phyloP scores from a whole-genome alignment of 2,888 invertebrate species.

The Cordilura impudica region DNA sequence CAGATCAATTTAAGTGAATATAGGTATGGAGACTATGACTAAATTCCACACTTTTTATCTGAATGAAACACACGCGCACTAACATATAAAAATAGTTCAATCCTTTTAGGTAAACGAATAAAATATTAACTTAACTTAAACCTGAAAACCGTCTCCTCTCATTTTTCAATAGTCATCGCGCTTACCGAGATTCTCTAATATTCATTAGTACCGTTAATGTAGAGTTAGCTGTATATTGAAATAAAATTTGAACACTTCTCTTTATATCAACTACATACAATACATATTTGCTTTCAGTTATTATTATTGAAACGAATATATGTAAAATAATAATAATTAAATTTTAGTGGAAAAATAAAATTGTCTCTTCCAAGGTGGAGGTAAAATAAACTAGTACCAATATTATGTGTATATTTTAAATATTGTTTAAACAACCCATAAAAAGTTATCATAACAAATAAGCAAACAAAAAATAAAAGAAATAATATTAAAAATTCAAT shows the following conservation, averaged over 20 bases:
- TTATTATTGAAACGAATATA: slow-evolving; percentile 27
- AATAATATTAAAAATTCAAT: slow-evolving; percentile 43
- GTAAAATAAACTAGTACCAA: slow-evolving; percentile 24
- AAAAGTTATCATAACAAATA: slow-evolving; percentile 54
- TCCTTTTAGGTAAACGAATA: no score
- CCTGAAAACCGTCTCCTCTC: no score
- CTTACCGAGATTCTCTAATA: no score
- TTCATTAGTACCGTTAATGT: no score
- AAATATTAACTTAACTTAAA: no score
- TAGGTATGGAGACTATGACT: no score
- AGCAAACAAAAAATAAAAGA: slow-evolving; percentile 3
- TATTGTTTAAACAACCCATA: slow-evolving; percentile 53
- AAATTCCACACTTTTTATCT: no score
- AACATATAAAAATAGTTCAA: no score
- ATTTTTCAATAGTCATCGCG: no score
- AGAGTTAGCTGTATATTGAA: background rate
- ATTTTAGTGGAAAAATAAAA: slow-evolving; percentile 8
- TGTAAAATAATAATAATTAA: slow-evolving; percentile 12
- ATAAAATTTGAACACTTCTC: slow-evolving; percentile 28
- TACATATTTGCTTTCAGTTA: slow-evolving; percentile 33
- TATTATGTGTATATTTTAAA: slow-evolving; percentile 33
- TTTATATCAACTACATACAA: slow-evolving; percentile 2
- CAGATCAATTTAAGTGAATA: no score
- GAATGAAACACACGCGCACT: no score
- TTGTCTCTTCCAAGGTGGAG: slow-evolving; percentile 28